phyloP scores from a whole-genome alignment of 1,140 invertebrate species.

The Microplitis mediator region DNA sequence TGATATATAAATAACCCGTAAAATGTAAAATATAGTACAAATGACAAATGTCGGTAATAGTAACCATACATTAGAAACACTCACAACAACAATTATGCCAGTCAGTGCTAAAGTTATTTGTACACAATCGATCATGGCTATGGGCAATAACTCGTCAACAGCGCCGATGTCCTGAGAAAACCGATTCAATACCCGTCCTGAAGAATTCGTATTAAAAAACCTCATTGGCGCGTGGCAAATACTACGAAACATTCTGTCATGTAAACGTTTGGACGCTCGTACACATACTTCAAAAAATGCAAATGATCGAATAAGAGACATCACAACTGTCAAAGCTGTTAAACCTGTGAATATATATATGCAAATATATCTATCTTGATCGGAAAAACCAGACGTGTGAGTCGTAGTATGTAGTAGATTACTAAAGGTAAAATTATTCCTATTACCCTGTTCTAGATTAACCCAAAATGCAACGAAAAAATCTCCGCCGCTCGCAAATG shows the following conservation, averaged over 20 bases:
- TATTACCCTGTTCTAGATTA: conserved; percentile 60
- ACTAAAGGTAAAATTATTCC: background rate
- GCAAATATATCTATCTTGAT: conserved; percentile 45
- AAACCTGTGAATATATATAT: conserved; percentile 67
- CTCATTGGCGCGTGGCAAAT: conserved; percentile 81
- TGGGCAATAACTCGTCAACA: conserved; percentile 77
- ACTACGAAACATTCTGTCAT: conserved; percentile 83
- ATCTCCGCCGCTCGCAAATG: conserved; percentile 74
- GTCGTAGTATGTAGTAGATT: background rate
- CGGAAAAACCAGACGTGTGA: conserved; percentile 27
- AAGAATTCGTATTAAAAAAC: conserved; percentile 88
- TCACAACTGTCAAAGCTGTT: conserved; percentile 64
- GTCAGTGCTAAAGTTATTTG: conserved; percentile 65
- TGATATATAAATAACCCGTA: conserved; percentile 69
- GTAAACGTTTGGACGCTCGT: conserved; percentile 74
- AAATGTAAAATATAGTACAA: conserved; percentile 65
- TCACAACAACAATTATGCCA: conserved; percentile 71
- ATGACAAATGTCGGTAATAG: conserved; percentile 67
- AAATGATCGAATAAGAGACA: conserved; percentile 69
- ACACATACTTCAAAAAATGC: conserved; percentile 81
- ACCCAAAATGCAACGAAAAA: conserved; percentile 80
- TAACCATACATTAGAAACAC: conserved; percentile 68
- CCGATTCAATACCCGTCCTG: conserved; percentile 68
- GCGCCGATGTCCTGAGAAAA: conserved; percentile 84
- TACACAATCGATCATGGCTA: conserved; percentile 64